Evolutionary conservation across 1,140 invertebrate species (phyloP), one percentile per base, ranked within the genome.

Genomic region (Drosophila tropicalis): DNA sequence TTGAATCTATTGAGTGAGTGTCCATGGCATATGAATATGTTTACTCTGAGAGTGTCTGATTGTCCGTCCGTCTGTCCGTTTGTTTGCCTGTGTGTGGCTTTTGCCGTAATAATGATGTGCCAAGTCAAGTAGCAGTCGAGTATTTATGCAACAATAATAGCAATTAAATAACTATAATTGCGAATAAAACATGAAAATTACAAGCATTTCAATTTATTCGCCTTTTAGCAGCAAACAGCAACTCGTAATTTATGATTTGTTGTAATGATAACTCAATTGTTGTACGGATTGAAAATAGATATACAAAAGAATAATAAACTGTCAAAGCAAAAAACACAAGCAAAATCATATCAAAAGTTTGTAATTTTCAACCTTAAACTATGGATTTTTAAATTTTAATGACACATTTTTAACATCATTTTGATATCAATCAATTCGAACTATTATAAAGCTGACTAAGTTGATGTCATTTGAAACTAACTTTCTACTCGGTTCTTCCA

Each of bases 1-100:
- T 69, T 56, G 63, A 73, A 41, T 72, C 71, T 72, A 65, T 51
- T 51, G 41, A 41, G 67, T 84, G 76, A 72, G 70, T 64, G 67
- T 58, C 56, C 32, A 58, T 58, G 56, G 32, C 56, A 58, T 58
- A 58, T 58, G 56, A 58, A 58, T 58, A 58, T 58, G 56, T 58
- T 58, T 58, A 58, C 56, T 36, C 56, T 36, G 56, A 17, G 56
- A 58, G 56, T 58, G 56, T 36, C 56, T 32, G 56, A 58, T 32
- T 58, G 56, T 36, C 29, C 9, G 29, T 34, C 13, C 15, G 29
- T 34, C 0, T 0, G 55, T 55, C 51, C 6, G 12, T 19, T 7
- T 47, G 44, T 51, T 51, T 51, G 44, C 17, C 17, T 51, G 56
- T 36, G 55, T 57, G 56, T 36, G 29, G 56, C 34, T 32, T 15